phyloP scores from a whole-genome alignment of 2,113 vertebrate genomes.

The Rhynchomys soricoides region DNA sequence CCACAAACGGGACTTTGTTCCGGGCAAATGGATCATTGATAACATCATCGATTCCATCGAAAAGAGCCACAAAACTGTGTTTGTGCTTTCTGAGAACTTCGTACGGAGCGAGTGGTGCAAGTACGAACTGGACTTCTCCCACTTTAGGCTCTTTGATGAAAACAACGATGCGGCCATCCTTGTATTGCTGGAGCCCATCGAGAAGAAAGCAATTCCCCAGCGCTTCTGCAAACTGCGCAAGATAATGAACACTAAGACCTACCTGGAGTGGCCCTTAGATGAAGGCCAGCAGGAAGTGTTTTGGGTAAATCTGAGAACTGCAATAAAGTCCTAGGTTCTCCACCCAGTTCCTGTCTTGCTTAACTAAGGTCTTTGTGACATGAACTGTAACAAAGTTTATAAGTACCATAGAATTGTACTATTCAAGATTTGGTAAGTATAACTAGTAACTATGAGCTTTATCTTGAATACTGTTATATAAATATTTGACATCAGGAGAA shows the following conservation, averaged over 20 bases:
- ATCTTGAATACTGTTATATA: conserved; percentile 16
- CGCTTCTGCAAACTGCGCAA: conserved; percentile 93
- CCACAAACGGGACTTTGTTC: conserved; percentile 93
- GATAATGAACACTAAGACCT: conserved; percentile 95
- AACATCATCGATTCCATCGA: conserved; percentile 94
- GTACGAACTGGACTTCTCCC: conserved; percentile 96
- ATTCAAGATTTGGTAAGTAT: neutral
- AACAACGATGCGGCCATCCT: conserved; percentile 88
- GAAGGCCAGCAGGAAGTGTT: conserved; percentile 85
- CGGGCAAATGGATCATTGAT: conserved; percentile 93
- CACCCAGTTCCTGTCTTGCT: neutral
- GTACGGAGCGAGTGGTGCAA: conserved; percentile 95
- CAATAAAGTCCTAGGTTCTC: conserved; percentile 82
- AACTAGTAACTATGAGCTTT: neutral
- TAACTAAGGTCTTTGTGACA: neutral
- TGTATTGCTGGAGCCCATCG: conserved; percentile 91
- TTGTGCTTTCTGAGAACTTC: conserved; percentile 93
- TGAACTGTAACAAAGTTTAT: neutral
- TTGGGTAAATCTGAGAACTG: conserved; percentile 90
- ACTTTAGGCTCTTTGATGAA: conserved; percentile 93
- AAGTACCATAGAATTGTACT: neutral
- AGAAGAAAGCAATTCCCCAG: conserved; percentile 90
- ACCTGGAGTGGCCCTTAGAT: conserved; percentile 91
- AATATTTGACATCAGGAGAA: neutral
- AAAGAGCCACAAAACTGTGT: conserved; percentile 90